A percentile compares a stretch with the other conserved stretches of the same genome.
Evolutionary conservation across 2,113 vertebrate genomes (phyloP).

Genomic region (Himantopus leucocephalus): DNA sequence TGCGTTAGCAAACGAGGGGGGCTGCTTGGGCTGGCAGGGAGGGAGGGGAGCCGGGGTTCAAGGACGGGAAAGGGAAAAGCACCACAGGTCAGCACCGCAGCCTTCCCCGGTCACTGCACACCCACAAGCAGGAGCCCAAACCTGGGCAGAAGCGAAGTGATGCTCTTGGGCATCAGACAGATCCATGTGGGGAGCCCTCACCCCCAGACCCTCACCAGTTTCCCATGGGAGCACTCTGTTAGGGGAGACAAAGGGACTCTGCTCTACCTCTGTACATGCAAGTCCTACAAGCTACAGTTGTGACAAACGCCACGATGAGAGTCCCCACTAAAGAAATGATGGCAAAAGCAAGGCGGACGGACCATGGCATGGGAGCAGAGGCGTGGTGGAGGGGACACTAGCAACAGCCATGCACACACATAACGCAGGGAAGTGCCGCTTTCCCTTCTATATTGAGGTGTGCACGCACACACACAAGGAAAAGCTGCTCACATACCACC

Average conservation of each 20-base stretch:
- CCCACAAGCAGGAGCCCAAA: neutral
- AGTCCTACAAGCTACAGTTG: neutral
- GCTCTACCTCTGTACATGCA: neutral
- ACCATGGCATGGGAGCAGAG: neutral
- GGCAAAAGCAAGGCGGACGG: neutral
- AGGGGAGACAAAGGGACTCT: neutral
- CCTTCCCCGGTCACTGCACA: too few relatives aligned
- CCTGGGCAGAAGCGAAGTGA: neutral
- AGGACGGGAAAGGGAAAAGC: neutral
- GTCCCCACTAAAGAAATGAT: neutral
- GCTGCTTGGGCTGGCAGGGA: neutral
- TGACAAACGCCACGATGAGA: neutral
- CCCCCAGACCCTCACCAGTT: too few relatives aligned
- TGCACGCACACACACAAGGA: too few relatives aligned
- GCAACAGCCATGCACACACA: neutral
- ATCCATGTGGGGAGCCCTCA: neutral
- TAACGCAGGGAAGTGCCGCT: rapidly evolving
- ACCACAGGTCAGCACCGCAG: neutral
- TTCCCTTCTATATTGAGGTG: neutral
- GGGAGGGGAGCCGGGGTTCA: neutral
- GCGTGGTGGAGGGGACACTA: neutral
- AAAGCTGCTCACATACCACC: too few relatives aligned
- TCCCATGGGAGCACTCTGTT: rapidly evolving
- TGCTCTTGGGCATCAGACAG: neutral
- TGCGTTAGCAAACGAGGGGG: neutral